Base-by-base conservation (phyloP, 2,113 vertebrate species). In the Vimba vimba region DNA sequence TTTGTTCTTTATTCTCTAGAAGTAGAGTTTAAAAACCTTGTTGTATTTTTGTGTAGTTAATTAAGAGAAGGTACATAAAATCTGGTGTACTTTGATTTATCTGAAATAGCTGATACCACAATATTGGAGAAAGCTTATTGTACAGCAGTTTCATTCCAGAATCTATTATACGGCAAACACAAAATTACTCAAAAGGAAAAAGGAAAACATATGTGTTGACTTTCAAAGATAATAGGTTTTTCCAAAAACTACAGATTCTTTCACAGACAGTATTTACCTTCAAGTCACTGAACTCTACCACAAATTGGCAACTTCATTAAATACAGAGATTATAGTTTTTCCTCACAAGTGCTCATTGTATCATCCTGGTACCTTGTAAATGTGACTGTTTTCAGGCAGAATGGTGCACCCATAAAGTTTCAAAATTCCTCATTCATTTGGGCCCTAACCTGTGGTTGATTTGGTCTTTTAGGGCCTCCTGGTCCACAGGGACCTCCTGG, bases 381-480 rank as follows among this genome's bases (percentile, higher is more conserved):
- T 2, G 2, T 55, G 52, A 7, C 17, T 43, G 33, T 43, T 71
- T 71, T 71, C 4, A 6, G 4, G 9, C 4, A 71, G 17, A 69
- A 10, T 23, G 19, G 19, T 69, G 66, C 36, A 69, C 9, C 33
- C 9, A 33, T 39, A 17, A 36, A 43, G 7, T 43, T 43, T 21
- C 4, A 11, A 23, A 11, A 52, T 27, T 9, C 15, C 7, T 9
- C 1, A 9, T 76, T 50, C 10, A 78, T 30, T 59, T 7, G 30
- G 12, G 33, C 52, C 4, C 21, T 23, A 9, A 33, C 19, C 21
- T 83, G 12, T 47, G 23, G 10, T 84, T 60, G 55, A 50, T 30
- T 30, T 55, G 60, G n/a, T 36, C 10, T 82, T 19, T 39, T 47
- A 88, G 87, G 87, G 15, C 30, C 85, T 78, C n/a, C 52, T 77